phyloP scores from a whole-genome alignment of 2,113 vertebrate species.

The Trochalopteron elliotii region DNA sequence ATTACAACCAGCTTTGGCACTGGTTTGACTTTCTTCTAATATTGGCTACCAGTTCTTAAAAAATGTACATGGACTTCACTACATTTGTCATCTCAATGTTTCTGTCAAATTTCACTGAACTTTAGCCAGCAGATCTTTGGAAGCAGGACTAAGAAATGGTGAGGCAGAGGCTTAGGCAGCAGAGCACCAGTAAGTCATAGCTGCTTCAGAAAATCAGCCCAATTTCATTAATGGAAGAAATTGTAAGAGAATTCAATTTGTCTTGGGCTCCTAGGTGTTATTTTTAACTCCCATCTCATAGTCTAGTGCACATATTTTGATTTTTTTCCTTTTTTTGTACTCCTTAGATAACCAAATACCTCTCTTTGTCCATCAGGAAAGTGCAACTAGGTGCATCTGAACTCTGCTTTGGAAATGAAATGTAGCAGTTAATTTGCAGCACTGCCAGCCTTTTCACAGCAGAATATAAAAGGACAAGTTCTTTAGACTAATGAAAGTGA shows the following conservation, averaged over 20 bases:
- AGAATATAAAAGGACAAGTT: background rate
- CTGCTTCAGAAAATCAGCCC: background rate
- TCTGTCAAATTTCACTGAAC: background rate
- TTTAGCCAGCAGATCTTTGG: background rate
- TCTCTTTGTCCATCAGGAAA: background rate
- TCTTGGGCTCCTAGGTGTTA: background rate
- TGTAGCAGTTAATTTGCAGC: slow-evolving; percentile 45
- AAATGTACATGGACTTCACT: background rate
- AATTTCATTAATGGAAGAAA: background rate
- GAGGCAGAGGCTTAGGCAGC: background rate
- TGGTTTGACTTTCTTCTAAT: background rate
- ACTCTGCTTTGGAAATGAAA: slow-evolving; percentile 10
- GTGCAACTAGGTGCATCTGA: background rate
- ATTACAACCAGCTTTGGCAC: background rate
- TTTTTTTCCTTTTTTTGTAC: background rate
- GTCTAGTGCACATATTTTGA: background rate
- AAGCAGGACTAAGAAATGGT: background rate
- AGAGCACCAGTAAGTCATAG: background rate
- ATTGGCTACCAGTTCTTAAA: background rate
- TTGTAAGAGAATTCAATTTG: background rate
- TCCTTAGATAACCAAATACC: background rate
- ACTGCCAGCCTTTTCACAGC: background rate
- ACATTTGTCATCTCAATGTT: background rate
- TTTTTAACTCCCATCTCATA: background rate
- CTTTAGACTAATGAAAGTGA: slow-evolving; percentile 52